Conservation (phyloP, 2,888 invertebrate species). For the Tetrapedia diversipes region DNA sequence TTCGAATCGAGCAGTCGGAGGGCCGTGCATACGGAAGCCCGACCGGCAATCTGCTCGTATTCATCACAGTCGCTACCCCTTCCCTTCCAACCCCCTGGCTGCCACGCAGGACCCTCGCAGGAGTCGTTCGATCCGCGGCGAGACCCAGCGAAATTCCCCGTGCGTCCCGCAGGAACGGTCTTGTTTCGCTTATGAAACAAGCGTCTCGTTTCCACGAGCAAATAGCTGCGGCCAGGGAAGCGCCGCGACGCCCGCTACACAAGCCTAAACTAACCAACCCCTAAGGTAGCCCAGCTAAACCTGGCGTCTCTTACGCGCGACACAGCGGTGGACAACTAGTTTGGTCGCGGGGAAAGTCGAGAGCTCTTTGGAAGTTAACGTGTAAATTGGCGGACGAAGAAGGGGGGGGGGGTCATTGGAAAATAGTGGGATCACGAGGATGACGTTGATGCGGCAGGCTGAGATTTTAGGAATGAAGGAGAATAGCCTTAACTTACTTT, state of each 20-base stretch:
- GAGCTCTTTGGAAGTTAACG: too few species aligned
- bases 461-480: too few species aligned
- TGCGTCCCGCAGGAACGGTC: constrained; percentile 17
- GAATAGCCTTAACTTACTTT: too few species aligned
- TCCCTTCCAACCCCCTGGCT: too few species aligned
- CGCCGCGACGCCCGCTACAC: constrained; percentile 36
- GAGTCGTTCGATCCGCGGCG: constrained; percentile 11
- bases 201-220: constrained; percentile 56
- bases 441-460: too few species aligned
- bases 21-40: neutral
- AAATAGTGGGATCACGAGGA: too few species aligned
- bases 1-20: constrained; percentile 2
- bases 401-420: too few species aligned
- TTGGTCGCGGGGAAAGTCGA: too few species aligned
- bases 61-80: neutral
- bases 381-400: too few species aligned
- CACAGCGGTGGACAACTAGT: too few species aligned
- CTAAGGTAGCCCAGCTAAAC: constrained; percentile 60
- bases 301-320: too few species aligned
- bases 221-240: constrained; percentile 54
- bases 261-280: constrained; percentile 65
- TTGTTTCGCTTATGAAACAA: constrained; percentile 60
- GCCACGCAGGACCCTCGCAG: too few species aligned
- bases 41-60: constrained; percentile 8
- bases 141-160: constrained; percentile 32